phyloP scores from a whole-genome alignment of 2,888 invertebrate genomes.

The Meloe dianella region DNA sequence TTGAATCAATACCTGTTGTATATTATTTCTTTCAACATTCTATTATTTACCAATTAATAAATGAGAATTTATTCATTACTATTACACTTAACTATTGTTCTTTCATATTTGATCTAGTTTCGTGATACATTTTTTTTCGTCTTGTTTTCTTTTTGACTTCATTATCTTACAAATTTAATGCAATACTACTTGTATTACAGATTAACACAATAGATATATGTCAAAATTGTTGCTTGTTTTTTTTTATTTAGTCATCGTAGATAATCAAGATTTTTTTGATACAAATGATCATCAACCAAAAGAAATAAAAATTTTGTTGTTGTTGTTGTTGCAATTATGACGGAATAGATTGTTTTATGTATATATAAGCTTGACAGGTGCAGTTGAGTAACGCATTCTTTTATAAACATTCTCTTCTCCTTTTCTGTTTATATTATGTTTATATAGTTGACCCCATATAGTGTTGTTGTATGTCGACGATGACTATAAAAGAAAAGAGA shows the following conservation, averaged over 20 bases:
- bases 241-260: background rate
- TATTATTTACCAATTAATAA: constrained; percentile 18
- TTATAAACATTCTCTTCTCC: constrained; percentile 10
- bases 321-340: constrained; percentile 14
- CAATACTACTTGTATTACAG: background rate
- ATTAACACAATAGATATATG: constrained; percentile 5
- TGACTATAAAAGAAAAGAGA: background rate
- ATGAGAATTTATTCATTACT: constrained; percentile 16
- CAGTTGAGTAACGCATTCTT: constrained; percentile 13
- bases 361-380: constrained; percentile 14
- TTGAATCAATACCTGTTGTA: background rate
- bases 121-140: background rate
- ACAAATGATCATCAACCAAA: background rate
- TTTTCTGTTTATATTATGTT: background rate
- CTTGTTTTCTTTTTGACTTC: background rate
- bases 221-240: background rate
- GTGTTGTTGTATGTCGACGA: background rate
- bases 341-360: constrained; percentile 15
- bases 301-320: background rate
- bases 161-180: background rate
- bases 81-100: constrained; percentile 19
- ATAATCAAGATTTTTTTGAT: constrained; percentile 9
- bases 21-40: constrained; percentile 7
- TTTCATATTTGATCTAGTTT: constrained; percentile 21
- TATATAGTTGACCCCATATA: constrained; percentile 11